phyloP scores from a whole-genome alignment of 2,888 invertebrate genomes.

The Cantharis rustica region DNA sequence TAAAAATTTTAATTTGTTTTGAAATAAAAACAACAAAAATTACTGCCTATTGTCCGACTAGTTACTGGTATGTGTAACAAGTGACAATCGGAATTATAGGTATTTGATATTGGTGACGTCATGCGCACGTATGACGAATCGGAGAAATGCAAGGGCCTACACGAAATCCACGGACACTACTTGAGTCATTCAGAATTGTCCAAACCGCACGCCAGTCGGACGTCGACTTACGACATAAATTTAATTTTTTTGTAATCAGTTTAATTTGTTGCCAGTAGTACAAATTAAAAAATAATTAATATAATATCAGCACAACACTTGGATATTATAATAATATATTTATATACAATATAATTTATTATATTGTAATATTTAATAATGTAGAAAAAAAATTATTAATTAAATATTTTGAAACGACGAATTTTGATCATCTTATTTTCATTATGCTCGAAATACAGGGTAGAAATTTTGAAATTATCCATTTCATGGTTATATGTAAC shows the following conservation, averaged over 20 bases:
- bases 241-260: not conserved
- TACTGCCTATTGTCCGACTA: not conserved
- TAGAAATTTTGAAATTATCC: slow-evolving; percentile 60
- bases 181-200: slow-evolving; percentile 27
- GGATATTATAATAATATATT: too few relatives aligned
- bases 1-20: not conserved
- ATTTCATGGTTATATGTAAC: slow-evolving; percentile 60
- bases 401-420: slow-evolving; percentile 46
- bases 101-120: slow-evolving; percentile 31
- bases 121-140: slow-evolving; percentile 31
- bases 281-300: not conserved
- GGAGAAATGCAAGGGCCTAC: slow-evolving; percentile 30
- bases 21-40: not conserved
- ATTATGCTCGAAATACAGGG: slow-evolving; percentile 59
- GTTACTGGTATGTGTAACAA: slow-evolving; percentile 12
- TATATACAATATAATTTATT: too few relatives aligned
- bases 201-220: slow-evolving; percentile 18
- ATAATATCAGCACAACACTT: not conserved
- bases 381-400: not conserved
- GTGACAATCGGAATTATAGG: slow-evolving; percentile 28
- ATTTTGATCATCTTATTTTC: slow-evolving; percentile 59
- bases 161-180: slow-evolving; percentile 6
- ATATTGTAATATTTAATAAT: not conserved
- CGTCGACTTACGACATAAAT: not conserved
- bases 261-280: not conserved